Conservation (phyloP, 2,797 vertebrate genomes). For the Lacerta bilineata region DNA sequence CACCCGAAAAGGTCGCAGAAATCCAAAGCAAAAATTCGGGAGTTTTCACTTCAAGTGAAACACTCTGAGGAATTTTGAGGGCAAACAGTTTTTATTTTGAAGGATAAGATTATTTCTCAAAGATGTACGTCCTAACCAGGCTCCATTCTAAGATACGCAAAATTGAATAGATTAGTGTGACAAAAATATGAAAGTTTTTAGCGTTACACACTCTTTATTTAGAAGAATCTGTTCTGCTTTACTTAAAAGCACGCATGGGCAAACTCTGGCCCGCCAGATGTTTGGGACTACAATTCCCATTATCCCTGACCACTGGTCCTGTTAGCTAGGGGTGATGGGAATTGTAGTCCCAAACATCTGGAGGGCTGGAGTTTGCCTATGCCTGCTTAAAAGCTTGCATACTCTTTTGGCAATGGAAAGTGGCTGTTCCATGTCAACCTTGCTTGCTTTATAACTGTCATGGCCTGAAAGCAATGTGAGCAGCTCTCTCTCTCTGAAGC, state of each 20-base stretch:
- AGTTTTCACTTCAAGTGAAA: background rate
- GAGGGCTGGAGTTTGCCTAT: no score
- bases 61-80: background rate
- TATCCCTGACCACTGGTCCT: no score
- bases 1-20: background rate
- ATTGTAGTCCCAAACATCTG: no score
- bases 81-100: background rate
- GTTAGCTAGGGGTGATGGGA: no score
- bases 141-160: conserved; percentile 5
- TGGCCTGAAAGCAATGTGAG: conserved; percentile 5
- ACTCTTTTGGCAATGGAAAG: background rate
- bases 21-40: background rate
- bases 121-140: background rate
- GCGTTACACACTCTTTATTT: background rate
- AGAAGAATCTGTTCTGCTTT: background rate
- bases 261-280: no score
- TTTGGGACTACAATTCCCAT: no score
- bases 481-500: background rate
- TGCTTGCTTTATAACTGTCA: background rate
- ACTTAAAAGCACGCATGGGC: background rate
- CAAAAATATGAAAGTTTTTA: background rate
- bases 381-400: no score
- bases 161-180: background rate
- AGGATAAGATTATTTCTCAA: background rate
- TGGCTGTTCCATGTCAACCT: background rate